Evolutionary conservation across 1,140 invertebrate genomes (phyloP).

Genomic region (Conus betulinus): DNA sequence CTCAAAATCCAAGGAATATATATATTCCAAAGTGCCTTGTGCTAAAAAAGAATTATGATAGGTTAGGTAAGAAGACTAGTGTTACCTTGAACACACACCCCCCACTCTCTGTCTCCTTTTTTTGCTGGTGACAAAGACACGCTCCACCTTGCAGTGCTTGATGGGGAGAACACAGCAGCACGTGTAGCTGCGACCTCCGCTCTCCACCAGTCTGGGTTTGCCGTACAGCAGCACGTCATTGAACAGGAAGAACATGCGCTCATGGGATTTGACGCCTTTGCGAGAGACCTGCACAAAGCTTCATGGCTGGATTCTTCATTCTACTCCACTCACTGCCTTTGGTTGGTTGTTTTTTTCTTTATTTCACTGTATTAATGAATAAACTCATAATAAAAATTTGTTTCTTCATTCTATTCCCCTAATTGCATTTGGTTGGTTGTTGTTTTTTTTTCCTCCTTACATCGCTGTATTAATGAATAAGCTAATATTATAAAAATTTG

Average conservation of each 20-base stretch:
- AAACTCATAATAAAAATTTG: too few species aligned
- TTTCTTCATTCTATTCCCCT: too few species aligned
- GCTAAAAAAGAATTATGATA: too few species aligned
- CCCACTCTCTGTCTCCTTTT: conserved; percentile 45
- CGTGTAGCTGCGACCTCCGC: conserved; percentile 64
- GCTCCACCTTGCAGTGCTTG: conserved; percentile 70
- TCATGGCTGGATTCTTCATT: not conserved
- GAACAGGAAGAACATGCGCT: conserved; percentile 76
- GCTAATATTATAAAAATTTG: too few species aligned
- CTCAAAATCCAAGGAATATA: too few species aligned
- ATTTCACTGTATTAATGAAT: too few species aligned
- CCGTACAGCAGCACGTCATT: conserved; percentile 76
- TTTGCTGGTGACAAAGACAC: conserved; percentile 62
- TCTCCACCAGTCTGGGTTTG: conserved; percentile 70
- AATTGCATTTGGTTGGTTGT: too few species aligned
- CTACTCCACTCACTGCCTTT: not conserved
- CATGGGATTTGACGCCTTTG: conserved; percentile 68
- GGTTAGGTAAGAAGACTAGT: not conserved
- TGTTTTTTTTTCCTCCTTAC: too few species aligned
- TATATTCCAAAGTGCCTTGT: too few species aligned
- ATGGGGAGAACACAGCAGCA: conserved; percentile 75
- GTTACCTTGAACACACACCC: conserved; percentile 71
- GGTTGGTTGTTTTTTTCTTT: too few species aligned
- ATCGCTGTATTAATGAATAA: too few species aligned
- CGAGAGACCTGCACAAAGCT: conserved; percentile 73